Evolutionary conservation across 2,888 invertebrate genomes (phyloP).

Genomic region (Lithophane leautieri): DNA sequence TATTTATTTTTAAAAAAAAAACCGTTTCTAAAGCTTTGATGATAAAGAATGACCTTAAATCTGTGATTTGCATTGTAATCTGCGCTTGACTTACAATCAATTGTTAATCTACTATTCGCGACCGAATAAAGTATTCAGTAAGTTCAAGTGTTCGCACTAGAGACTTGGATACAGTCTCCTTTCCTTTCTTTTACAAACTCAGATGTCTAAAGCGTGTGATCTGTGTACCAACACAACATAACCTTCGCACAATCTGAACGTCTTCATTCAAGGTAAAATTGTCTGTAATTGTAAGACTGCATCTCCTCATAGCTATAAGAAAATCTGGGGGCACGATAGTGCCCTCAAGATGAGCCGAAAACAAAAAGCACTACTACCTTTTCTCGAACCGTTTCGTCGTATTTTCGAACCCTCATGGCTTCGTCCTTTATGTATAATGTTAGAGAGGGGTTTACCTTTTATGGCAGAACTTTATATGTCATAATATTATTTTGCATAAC

Average conservation of each 20-base stretch:
- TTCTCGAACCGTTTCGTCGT: not conserved
- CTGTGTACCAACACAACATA: conserved; percentile 61
- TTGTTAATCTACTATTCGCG: not conserved
- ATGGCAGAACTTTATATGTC: no score
- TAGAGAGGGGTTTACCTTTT: no score
- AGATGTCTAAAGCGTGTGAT: conserved; percentile 48
- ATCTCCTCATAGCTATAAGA: conserved; percentile 1
- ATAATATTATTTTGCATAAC: no score
- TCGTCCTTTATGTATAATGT: not conserved
- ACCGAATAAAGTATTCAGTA: not conserved
- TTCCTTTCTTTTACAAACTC: conserved; percentile 45
- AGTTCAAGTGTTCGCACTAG: not conserved
- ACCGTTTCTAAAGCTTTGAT: not conserved
- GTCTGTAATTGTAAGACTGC: conserved; percentile 21
- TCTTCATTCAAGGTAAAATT: conserved; percentile 50
- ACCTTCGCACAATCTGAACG: conserved; percentile 46
- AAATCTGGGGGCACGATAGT: not conserved
- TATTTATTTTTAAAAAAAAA: not conserved
- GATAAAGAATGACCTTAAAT: not conserved
- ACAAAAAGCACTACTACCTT: not conserved
- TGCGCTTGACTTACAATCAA: not conserved
- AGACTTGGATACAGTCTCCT: conserved; percentile 9
- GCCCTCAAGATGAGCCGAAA: no score
- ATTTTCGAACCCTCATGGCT: not conserved
- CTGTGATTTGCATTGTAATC: not conserved